A percentile compares a stretch with the other conserved stretches of the same genome.
These are phyloP conservation scores for Takifugu ocellatus DNA, from an alignment of 2,797 vertebrate species.

Conservation along the genomic window DNA sequence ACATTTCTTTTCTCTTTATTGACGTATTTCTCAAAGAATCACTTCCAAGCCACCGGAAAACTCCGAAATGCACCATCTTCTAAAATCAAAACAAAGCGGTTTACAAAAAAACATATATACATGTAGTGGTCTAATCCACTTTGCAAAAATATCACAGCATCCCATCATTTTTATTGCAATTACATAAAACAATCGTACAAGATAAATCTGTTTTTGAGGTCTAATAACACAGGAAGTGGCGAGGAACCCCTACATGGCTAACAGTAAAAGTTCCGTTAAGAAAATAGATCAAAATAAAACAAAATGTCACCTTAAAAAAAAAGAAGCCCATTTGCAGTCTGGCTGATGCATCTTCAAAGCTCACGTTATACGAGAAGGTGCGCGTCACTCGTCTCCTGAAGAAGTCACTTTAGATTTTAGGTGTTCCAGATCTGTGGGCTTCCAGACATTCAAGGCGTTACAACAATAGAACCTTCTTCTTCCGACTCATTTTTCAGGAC, in stretches of 20 bases:
- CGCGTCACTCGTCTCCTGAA: not conserved
- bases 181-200: constrained; percentile 11
- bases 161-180: constrained; percentile 15
- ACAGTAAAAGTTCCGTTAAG: constrained; percentile 10
- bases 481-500: not conserved
- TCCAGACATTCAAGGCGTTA: too few relatives aligned
- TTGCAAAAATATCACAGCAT: constrained; percentile 19
- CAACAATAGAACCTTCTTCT: not conserved
- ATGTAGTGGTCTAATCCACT: constrained; percentile 25
- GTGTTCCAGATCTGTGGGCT: too few relatives aligned
- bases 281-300: not conserved
- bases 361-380: not conserved
- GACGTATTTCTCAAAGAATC: constrained; percentile 28
- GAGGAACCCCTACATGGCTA: constrained; percentile 8
- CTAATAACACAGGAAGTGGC: constrained; percentile 3
- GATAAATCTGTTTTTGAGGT: constrained; percentile 25
- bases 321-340: not conserved
- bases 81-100: constrained; percentile 14
- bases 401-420: too few relatives aligned
- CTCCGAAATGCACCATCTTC: constrained; percentile 31
- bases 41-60: not conserved
- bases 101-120: constrained; percentile 15
- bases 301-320: not conserved
- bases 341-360: not conserved
- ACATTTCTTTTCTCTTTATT: constrained; percentile 62